phyloP scores from a whole-genome alignment of 2,113 vertebrate species.

The Chrysochloris asiatica region DNA sequence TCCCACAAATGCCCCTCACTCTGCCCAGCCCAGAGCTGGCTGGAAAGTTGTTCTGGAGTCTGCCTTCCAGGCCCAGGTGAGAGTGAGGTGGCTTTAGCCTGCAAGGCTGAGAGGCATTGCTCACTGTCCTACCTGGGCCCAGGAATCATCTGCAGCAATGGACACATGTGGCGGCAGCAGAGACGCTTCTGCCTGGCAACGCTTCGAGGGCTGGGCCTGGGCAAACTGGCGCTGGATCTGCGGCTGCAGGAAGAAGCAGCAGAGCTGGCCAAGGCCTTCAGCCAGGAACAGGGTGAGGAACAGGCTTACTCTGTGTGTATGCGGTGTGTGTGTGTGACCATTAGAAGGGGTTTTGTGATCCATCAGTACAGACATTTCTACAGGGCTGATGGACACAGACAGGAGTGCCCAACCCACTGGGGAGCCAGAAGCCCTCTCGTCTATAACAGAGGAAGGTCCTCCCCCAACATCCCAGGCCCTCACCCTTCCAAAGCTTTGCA shows the following conservation, averaged over 20 bases:
- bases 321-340: accelerated
- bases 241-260: conserved; percentile 71
- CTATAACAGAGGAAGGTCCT: neutral
- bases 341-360: neutral
- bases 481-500: neutral
- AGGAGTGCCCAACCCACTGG: neutral
- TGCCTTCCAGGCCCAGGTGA: neutral
- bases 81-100: neutral
- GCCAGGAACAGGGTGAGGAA: conserved; percentile 63
- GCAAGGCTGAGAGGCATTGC: neutral
- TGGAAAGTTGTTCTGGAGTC: neutral
- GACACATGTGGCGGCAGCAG: conserved; percentile 77
- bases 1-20: neutral
- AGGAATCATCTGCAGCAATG: conserved; percentile 81
- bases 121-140: neutral
- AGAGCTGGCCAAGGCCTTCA: conserved; percentile 69
- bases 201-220: conserved; percentile 76
- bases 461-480: neutral
- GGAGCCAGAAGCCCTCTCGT: neutral
- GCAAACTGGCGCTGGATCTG: conserved; percentile 73
- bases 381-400: neutral
- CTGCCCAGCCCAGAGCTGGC: neutral
- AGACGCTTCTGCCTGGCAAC: conserved; percentile 74
- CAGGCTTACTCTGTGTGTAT: neutral
- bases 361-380: neutral